Base-by-base conservation (phyloP, 2,797 vertebrate species). In the Lindbergichthys nudifrons region DNA sequence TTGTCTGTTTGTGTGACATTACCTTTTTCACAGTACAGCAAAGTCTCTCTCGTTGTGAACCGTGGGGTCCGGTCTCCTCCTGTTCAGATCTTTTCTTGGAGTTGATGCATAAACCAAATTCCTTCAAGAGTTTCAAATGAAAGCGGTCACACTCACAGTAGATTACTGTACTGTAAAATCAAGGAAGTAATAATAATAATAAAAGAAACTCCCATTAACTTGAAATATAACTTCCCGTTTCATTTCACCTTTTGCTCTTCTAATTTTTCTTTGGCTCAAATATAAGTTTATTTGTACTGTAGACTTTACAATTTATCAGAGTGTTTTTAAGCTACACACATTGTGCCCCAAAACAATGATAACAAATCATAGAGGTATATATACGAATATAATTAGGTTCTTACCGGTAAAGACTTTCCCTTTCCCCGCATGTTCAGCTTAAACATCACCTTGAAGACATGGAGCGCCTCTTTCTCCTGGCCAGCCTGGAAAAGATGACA, bases 371-470 rank as follows among this genome's bases (percentile, higher is more conserved):
- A 23, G 4, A 61, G 7, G 21, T 10, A 10, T 15, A 50, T 9
- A 50, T 10, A 4, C 19, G 15, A 48, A 42, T 5, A 42, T 51
- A 0, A 32, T 30, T 19, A 4, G 9, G 15, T 48, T 76, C 87
- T 1, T 89, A 95, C 94, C 54, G 86, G 87, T 32, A 92, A 90
- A 42, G 77, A 7, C 18, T 85, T 90, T 64, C 46, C 73, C 72
- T 73, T 84, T 7, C 87, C 73, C 63, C 73, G 58, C 69, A 84
- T 84, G 85, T 95, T 95, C 32, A 94, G 16, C 16, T 77, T 36
- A 76, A 92, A 95, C 92, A 95, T 95, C 70, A 75, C 10, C 47
- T 73, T 80, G 79, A 95, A 95, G 45, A 96, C 94, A 0, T 7
- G 67, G 32, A 94, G 58, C 0, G 95, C 95, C 65, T 94, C 94